Percentiles rank a stretch among this genome's conserved stretches.
These are phyloP conservation scores for Myiozetetes cayanensis DNA, from an alignment of 2,113 vertebrate genomes.

Conservation along the genomic window DNA sequence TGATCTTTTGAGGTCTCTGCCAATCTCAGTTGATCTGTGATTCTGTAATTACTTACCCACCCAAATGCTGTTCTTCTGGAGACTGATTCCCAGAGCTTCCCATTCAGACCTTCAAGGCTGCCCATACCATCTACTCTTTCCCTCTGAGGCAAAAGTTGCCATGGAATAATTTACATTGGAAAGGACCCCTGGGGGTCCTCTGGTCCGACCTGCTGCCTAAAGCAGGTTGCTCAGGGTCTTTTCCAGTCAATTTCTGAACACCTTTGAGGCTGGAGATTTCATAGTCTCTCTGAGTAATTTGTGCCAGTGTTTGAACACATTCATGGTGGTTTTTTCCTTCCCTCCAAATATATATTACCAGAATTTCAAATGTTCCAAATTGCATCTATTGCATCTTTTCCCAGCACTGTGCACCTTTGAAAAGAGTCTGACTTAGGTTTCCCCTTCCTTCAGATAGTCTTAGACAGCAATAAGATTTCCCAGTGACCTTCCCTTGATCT, in stretches of 20 bases:
- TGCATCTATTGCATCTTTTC: neutral
- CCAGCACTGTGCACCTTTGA: neutral
- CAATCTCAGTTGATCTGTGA: neutral
- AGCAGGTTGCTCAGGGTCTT: neutral
- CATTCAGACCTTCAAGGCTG: neutral
- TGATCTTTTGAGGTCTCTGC: neutral
- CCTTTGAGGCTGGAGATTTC: neutral
- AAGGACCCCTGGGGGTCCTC: neutral
- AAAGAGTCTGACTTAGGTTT: neutral
- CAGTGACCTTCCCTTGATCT: neutral
- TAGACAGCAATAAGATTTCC: neutral
- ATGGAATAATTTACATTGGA: neutral
- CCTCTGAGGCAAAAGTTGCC: neutral
- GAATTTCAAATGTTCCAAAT: neutral
- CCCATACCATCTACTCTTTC: neutral
- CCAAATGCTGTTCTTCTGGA: neutral
- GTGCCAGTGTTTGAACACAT: neutral
- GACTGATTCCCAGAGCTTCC: neutral
- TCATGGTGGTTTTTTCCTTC: fast-evolving
- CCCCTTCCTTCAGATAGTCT: neutral
- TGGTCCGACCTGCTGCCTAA: neutral
- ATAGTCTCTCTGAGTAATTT: neutral
- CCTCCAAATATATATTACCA: neutral
- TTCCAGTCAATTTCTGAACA: neutral
- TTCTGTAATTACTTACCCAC: neutral